phyloP scores from a whole-genome alignment of 2,888 invertebrate species.

The Pogonocherus hispidulus region DNA sequence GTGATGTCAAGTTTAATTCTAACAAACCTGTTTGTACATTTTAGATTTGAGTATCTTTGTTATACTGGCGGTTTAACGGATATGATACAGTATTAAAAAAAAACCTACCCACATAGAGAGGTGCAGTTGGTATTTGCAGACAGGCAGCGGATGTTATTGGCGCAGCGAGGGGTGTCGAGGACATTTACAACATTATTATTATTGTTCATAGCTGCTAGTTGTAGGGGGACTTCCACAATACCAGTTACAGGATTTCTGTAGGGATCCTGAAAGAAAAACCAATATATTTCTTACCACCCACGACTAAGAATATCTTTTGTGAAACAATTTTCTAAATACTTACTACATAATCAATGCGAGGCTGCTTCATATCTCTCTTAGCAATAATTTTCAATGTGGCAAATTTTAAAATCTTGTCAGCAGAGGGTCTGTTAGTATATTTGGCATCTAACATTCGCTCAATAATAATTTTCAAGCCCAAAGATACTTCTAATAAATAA shows the following conservation, averaged over 20 bases:
- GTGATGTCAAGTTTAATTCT: too few species aligned
- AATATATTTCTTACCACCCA: too few species aligned
- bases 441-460: slow-evolving; percentile 52
- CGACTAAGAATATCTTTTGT: too few species aligned
- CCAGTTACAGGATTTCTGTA: slow-evolving; percentile 1
- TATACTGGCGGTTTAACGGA: too few species aligned
- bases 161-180: slow-evolving; percentile 35
- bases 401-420: slow-evolving; percentile 51
- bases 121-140: slow-evolving; percentile 12
- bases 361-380: slow-evolving; percentile 48
- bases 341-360: slow-evolving; percentile 51
- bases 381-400: slow-evolving; percentile 44
- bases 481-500: slow-evolving; percentile 42
- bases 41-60: too few species aligned
- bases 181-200: slow-evolving; percentile 42
- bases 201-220: slow-evolving; percentile 28
- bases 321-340: slow-evolving; percentile 33
- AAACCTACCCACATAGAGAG: slow-evolving; percentile 15
- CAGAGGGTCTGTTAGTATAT: slow-evolving; percentile 51
- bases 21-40: too few species aligned
- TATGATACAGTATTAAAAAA: slow-evolving; percentile 9
- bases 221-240: background rate
- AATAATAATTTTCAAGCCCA: slow-evolving; percentile 49
- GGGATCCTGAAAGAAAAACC: slow-evolving; percentile 15
- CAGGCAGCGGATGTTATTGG: slow-evolving; percentile 5